Evolutionary conservation across 2,113 vertebrate species (phyloP), one percentile per base, ranked within the genome.

Genomic region (Podilymbus podiceps): DNA sequence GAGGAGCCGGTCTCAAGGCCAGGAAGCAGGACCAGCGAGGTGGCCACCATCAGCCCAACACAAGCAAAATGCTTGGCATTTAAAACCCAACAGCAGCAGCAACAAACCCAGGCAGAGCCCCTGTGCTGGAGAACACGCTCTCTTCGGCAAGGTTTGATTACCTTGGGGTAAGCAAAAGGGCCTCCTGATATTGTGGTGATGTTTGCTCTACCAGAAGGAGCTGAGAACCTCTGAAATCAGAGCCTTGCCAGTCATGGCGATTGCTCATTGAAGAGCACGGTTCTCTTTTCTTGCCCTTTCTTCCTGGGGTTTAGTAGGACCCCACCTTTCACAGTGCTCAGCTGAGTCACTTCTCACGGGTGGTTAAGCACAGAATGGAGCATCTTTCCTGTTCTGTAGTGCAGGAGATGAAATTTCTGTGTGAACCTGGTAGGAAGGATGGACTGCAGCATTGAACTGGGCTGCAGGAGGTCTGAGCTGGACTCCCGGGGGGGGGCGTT

Each of bases 181-280:
- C 40, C 25, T 60, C n/a, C 11, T 15, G 23, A 9, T 56, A 4
- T 47, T 78, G 44, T 13, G 25, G 21, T 19, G 42, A 40, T 40
- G 27, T 77, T 64, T 77, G 38, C 8, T 55, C 23, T 30, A 1
- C 47, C 50, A 77, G 58, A 56, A 86, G 53, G 27, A 87, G 30
- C 30, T 58, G 68, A 73, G 33, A 38, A 71, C 3, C 12, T 71
- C 47, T 49, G 55, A 60, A 64, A 16, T 31, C 28, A 13, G n/a
- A 18, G 40, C 42, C 27, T 11, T 80, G 47, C 8, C 35, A 46
- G 27, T 30, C 42, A 15, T 0, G 0, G 15, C 25, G 27, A 7
- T 28, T 71, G 47, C 47, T 67, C 8, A 0, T 30, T 55, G 49
- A 47, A 67, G n/a, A 52, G n/a, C 33, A 14, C 8, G 0, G 11